Percentiles rank a stretch among this genome's conserved stretches.
These are phyloP conservation scores for Syrista parreyssii DNA, from an alignment of 2,888 invertebrate species.

Conservation along the genomic window DNA sequence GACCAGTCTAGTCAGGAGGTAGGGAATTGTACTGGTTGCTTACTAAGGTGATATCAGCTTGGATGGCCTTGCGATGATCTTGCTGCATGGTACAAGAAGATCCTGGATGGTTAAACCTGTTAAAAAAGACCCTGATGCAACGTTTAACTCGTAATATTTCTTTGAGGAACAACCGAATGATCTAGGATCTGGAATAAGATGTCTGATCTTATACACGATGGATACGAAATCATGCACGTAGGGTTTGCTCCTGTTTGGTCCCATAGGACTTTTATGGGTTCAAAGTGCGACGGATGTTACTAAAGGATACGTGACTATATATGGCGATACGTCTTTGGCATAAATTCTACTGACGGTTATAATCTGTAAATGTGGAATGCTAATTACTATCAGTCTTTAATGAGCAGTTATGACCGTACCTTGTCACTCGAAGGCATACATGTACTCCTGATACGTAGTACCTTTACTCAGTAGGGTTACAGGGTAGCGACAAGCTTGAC, in stretches of 20 bases:
- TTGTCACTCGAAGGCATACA: conserved; percentile 30
- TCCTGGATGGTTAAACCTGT: background rate
- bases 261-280: background rate
- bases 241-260: background rate
- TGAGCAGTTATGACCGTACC: conserved; percentile 32
- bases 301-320: too few relatives aligned
- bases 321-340: too few relatives aligned
- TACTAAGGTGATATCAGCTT: background rate
- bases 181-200: background rate
- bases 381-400: conserved; percentile 40
- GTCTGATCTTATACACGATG: background rate
- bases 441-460: background rate
- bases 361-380: background rate
- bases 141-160: background rate
- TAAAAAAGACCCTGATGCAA: background rate
- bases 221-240: background rate
- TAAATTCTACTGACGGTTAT: too few relatives aligned
- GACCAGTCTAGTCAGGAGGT: background rate
- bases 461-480: background rate
- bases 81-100: background rate
- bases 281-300: too few relatives aligned
- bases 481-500: background rate
- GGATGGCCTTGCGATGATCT: background rate
- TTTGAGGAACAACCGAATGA: background rate
- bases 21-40: background rate